Conservation (phyloP, 2,797 vertebrate species). For the Pogonophryne albipinna region DNA sequence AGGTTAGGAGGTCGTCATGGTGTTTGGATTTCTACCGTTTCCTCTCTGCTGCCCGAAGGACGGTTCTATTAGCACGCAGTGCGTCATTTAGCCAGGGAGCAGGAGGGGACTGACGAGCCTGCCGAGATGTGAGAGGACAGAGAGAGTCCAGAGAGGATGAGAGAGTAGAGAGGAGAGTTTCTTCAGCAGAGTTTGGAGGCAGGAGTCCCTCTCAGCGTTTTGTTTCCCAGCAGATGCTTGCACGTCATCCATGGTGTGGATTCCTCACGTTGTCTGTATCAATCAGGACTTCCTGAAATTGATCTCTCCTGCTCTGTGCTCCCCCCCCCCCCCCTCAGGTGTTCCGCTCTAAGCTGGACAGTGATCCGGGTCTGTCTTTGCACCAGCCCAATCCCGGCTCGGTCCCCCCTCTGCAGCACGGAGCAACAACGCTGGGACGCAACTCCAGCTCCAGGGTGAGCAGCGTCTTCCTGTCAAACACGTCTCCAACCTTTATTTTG, state of each 20-base stretch:
- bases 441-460: constrained; percentile 90
- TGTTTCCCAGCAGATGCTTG: constrained; percentile 19
- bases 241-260: constrained; percentile 15
- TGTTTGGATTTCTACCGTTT: too few relatives aligned
- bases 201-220: neutral
- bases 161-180: too few relatives aligned
- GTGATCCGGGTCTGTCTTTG: constrained; percentile 75
- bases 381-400: constrained; percentile 83
- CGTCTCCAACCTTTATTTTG: neutral
- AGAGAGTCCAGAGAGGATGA: too few relatives aligned
- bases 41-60: too few relatives aligned
- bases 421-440: constrained; percentile 88
- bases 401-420: constrained; percentile 87
- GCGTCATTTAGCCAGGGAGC: too few relatives aligned
- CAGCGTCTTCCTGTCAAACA: neutral
- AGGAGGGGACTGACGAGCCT: too few relatives aligned
- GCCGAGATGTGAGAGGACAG: too few relatives aligned
- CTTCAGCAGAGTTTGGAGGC: too few relatives aligned
- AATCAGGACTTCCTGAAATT: accelerated
- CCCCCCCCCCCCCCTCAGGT: constrained; percentile 80
- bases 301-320: neutral
- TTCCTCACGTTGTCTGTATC: neutral
- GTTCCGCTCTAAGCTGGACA: constrained; percentile 91
- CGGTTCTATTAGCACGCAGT: too few relatives aligned
- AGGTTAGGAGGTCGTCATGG: too few relatives aligned